Evolutionary conservation across 2,888 invertebrate genomes (phyloP), one percentile per base, ranked within the genome.

Genomic region (Chaitophorus viminalis): DNA sequence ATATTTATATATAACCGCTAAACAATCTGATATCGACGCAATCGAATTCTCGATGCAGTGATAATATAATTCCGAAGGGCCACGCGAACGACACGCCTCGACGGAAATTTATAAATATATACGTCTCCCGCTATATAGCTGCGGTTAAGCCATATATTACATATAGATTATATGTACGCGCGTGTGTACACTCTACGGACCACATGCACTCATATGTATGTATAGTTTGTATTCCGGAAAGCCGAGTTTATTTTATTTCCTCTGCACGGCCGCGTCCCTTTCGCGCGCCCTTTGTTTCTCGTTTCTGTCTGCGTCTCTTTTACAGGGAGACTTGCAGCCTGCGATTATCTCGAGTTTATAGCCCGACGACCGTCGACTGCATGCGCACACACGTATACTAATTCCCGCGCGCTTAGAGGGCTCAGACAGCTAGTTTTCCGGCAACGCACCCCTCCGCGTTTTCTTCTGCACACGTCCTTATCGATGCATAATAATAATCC

Each of bases 401-500:
- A 29, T 70, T 17, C 31, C 31, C 70, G 70, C 14, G 29, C 29
- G 31, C 70, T 31, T 70, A 29, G 31, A 60, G 46, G 29, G 39
- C 68, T 29, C 36, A n/a, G 39, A 60, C 60, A 21, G 46, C 39
- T 18, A 21, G 39, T 81, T 68, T 68, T 68, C 68, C 82, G 52
- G 54, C 74, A 0, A n/a, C 39, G 77, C 31, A 25, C 78, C 54
- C 78, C 46, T 70, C 31, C 31, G 14, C 33, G 11, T n/a, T 60
- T 68, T n/a, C n/a, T 46, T 39, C 54, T 39, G 46, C 76, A 3
- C 18, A 25, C 76, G 17, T 70, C 54, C 86, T 86, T 86, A 86
- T 86, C 86, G 78, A 78, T 72, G 86, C 86, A 86, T 86, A 86
- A 86, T 86, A 86, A 86, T 86, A 85, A 86, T 79, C 86, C 79